A percentile compares a stretch with the other conserved stretches of the same genome.
Conservation (phyloP, 2,888 invertebrate genomes). For the Lepidocyrtoides sp. region DNA sequence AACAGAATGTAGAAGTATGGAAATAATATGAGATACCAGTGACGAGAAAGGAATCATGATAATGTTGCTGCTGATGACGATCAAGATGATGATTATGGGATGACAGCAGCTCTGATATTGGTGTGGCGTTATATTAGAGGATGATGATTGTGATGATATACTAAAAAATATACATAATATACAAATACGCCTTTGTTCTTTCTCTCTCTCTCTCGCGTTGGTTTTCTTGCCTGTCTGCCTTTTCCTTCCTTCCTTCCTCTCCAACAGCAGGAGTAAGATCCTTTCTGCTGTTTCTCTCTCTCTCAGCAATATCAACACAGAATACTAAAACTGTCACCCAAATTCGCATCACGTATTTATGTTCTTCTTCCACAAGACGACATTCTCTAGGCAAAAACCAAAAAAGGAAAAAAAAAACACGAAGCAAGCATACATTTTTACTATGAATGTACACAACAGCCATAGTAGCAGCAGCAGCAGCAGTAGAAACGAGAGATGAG, state of each 20-base stretch:
- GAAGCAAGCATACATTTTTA: constrained; percentile 57
- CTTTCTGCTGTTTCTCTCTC: constrained; percentile 34
- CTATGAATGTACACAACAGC: not conserved
- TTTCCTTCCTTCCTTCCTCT: constrained; percentile 68
- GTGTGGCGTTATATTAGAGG: not conserved
- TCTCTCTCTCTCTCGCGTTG: constrained; percentile 12
- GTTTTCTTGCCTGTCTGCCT: constrained; percentile 63
- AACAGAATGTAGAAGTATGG: constrained; percentile 22
- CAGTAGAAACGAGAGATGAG: constrained; percentile 29
- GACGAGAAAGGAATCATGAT: constrained; percentile 72
- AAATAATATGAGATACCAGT: constrained; percentile 69
- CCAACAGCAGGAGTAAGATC: constrained; percentile 46
- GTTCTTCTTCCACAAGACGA: constrained; percentile 65
- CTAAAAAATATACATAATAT: constrained; percentile 51
- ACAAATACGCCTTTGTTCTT: constrained; percentile 43
- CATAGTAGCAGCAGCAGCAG: not conserved
- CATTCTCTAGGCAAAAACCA: constrained; percentile 73
- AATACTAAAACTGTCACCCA: constrained; percentile 85
- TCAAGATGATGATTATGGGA: constrained; percentile 71
- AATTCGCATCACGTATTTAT: constrained; percentile 85
- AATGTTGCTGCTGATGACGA: constrained; percentile 71
- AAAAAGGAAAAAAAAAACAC: constrained; percentile 69
- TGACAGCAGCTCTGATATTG: constrained; percentile 55
- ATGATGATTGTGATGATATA: too few species aligned
- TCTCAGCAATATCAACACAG: constrained; percentile 82